Evolutionary conservation across 35 echinoderm and acorn worm genomes (phyloP).

Genomic region (Amphiura filiformis): DNA sequence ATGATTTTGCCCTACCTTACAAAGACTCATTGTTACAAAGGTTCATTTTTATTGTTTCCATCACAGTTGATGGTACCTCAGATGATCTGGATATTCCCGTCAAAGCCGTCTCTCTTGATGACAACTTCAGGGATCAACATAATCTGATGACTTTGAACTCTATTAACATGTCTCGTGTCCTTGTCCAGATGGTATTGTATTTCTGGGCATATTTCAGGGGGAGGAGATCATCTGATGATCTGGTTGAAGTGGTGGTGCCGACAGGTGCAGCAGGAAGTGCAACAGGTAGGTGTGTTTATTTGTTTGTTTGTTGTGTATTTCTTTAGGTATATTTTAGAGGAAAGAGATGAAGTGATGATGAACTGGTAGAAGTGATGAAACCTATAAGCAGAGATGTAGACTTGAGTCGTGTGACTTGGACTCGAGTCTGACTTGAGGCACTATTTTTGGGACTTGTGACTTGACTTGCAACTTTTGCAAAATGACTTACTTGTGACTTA

Average conservation of each 20-base stretch:
- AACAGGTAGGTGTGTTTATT: conserved; percentile 55
- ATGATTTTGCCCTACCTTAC: no score
- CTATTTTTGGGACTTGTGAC: no score
- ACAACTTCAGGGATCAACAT: conserved; percentile 50
- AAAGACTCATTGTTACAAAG: background rate
- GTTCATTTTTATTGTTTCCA: background rate
- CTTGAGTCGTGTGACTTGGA: no score
- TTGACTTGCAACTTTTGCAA: no score
- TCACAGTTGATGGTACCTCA: conserved; percentile 45
- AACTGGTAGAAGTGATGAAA: background rate
- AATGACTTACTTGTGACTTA: no score
- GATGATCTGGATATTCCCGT: conserved; percentile 64
- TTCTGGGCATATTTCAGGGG: conserved; percentile 72
- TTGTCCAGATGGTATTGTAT: conserved; percentile 54
- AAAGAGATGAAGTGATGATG: background rate
- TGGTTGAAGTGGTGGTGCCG: conserved; percentile 69
- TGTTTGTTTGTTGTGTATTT: no score
- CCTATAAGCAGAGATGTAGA: no score
- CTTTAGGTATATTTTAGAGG: no score
- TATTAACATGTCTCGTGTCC: conserved; percentile 76
- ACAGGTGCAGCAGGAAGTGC: conserved; percentile 71
- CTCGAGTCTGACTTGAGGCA: no score
- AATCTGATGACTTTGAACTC: conserved; percentile 71
- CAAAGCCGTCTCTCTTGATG: conserved; percentile 46
- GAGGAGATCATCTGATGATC: conserved; percentile 37